phyloP scores from a whole-genome alignment of 1,140 invertebrate species.

The Riptortus pedestris region DNA sequence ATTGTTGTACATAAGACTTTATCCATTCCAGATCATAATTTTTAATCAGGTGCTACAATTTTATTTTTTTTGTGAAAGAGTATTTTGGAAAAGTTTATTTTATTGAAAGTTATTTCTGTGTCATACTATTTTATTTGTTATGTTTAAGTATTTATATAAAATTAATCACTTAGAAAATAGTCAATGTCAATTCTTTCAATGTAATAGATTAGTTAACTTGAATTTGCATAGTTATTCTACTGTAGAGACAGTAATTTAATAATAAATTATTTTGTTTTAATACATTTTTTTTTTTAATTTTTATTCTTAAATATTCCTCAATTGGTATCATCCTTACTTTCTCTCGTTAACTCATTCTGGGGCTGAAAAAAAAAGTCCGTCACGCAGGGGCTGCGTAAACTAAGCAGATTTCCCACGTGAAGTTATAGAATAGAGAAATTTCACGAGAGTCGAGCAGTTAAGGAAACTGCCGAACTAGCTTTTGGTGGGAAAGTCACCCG shows the following conservation, averaged over 20 bases:
- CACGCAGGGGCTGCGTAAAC: too few relatives aligned
- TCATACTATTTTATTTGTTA: neutral
- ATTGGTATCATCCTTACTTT: too few relatives aligned
- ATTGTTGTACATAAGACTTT: conserved; percentile 2
- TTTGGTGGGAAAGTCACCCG: too few relatives aligned
- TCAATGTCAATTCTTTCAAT: neutral
- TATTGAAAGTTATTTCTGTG: neutral
- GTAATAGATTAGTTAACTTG: neutral
- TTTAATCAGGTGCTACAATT: conserved; percentile 4
- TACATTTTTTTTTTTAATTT: neutral
- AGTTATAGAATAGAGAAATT: too few relatives aligned
- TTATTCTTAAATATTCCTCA: too few relatives aligned
- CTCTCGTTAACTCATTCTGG: too few relatives aligned
- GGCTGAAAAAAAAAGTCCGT: too few relatives aligned
- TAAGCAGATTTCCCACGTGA: too few relatives aligned
- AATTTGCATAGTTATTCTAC: neutral
- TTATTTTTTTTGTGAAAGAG: neutral
- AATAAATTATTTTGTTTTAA: neutral
- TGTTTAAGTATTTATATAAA: neutral
- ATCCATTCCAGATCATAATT: conserved; percentile 3
- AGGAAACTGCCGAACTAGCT: too few relatives aligned
- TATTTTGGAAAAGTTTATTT: neutral
- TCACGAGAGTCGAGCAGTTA: too few relatives aligned
- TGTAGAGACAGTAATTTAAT: neutral
- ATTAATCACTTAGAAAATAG: neutral